Evolutionary conservation across 2,888 invertebrate species (phyloP).

Genomic region (Keiferia lycopersicella): DNA sequence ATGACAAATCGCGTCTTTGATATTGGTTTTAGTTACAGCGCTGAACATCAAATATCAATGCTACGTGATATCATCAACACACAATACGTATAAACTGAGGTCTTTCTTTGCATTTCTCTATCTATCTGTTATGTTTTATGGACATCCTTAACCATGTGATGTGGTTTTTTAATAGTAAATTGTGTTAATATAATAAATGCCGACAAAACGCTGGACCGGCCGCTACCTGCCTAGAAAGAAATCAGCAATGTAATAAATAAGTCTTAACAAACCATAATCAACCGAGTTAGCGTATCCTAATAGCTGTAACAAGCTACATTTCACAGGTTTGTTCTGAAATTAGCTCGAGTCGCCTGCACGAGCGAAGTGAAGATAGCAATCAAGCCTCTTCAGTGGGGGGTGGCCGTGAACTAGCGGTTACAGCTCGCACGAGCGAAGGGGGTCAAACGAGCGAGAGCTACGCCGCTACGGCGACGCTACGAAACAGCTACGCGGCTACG

Average conservation of each 20-base stretch:
- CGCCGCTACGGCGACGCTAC: slow-evolving; percentile 41
- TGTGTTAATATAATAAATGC: too few relatives aligned
- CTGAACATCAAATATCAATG: too few relatives aligned
- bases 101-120: too few relatives aligned
- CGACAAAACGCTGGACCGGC: too few relatives aligned
- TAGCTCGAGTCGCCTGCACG: not conserved
- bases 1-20: not conserved
- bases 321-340: slow-evolving; percentile 1
- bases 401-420: slow-evolving; percentile 64
- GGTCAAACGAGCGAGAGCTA: slow-evolving; percentile 50
- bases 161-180: too few relatives aligned
- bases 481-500: slow-evolving; percentile 33
- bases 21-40: not conserved
- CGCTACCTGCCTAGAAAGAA: too few relatives aligned
- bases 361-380: slow-evolving; percentile 49
- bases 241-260: too few relatives aligned
- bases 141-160: too few relatives aligned
- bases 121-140: too few relatives aligned
- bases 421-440: slow-evolving; percentile 49
- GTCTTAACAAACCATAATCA: not conserved
- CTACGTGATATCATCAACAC: too few relatives aligned
- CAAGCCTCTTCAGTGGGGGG: slow-evolving; percentile 55
- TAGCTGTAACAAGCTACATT: slow-evolving; percentile 5
- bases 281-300: not conserved
- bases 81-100: too few relatives aligned